Percentiles rank a stretch among this genome's conserved stretches.
phyloP scores from a whole-genome alignment of 2,113 vertebrate species.

The Nipponia nippon region DNA sequence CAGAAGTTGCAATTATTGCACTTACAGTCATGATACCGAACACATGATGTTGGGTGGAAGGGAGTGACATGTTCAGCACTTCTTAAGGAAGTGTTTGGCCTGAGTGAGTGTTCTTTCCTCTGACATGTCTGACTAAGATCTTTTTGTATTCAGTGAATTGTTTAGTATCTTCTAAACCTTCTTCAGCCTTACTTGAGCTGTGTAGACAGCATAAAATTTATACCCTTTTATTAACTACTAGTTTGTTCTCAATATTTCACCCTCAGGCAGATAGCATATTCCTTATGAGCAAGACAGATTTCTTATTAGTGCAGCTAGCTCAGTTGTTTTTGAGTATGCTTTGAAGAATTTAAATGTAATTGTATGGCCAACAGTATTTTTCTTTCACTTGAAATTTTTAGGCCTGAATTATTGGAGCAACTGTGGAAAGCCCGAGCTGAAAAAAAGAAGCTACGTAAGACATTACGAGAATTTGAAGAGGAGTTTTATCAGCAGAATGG shows the following conservation, averaged over 20 bases:
- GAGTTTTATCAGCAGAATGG: conserved; percentile 95
- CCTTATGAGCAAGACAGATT: background rate
- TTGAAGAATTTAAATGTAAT: background rate
- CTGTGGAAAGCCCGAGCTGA: conserved; percentile 97
- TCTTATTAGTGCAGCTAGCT: background rate
- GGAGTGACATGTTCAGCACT: background rate
- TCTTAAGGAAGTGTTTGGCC: background rate
- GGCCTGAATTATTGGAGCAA: conserved; percentile 97
- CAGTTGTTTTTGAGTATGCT: background rate
- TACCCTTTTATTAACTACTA: background rate
- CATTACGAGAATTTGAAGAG: conserved; percentile 92
- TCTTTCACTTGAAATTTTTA: conserved; percentile 60
- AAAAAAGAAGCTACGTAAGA: conserved; percentile 95
- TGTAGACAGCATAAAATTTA: background rate
- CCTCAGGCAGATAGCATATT: background rate
- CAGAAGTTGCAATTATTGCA: background rate
- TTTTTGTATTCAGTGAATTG: background rate
- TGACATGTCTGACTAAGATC: background rate
- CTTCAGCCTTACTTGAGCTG: background rate
- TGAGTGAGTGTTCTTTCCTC: background rate
- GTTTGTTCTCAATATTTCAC: background rate
- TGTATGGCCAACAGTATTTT: background rate
- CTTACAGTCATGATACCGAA: background rate
- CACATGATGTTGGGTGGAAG: background rate
- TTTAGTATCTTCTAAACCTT: background rate